Base-by-base conservation (phyloP, 1,140 invertebrate genomes). In the Brachionus asplanchnoidis region DNA sequence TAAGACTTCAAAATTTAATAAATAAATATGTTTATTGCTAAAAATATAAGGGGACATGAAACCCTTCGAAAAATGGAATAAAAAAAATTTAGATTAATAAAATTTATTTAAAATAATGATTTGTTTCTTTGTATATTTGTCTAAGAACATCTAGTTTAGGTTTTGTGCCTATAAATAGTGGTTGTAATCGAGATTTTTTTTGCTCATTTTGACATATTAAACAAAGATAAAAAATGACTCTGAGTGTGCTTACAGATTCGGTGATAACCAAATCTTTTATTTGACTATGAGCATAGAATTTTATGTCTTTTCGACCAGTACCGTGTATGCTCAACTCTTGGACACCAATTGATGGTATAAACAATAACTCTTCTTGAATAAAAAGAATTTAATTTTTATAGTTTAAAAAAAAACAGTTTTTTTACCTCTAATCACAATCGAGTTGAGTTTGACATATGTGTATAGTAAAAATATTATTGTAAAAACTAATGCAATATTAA, bases 81-180 rank as follows among this genome's bases (percentile, higher is more conserved):
- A 4, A 3, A 28, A 26, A 40, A 73, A 73, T 23, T 73, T 17
- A 17, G 42, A n/a, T 36, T 42, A 73, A 20, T 17, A 20, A 20
- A 40, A 73, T 50, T 77, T 77, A 50, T 50, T 77, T 50, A 50
- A 77, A 77, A 5, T 23, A 77, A 50, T 53, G 9, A 77, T 50
- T 77, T 50, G 23, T 77, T 11, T 77, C 42, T 28, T 26, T 20
- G 46, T 53, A 77, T 50, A 77, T 77, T 77, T 20, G 40, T 28
- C 26, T 77, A 23, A 77, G 12, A 77, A 77, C 42, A 26, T 77
- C 44, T 26, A 77, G 46, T 77, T 77, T 77, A 77, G 73, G 73
- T 28, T 77, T 77, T 26, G 23, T 46, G 42, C 42, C 42, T 20
- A 50, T 77, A 23, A 77, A 77, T 28, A 77, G 42, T 26, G 73